Conservation (phyloP, 2,797 vertebrate species). For the Danio kyathit region DNA sequence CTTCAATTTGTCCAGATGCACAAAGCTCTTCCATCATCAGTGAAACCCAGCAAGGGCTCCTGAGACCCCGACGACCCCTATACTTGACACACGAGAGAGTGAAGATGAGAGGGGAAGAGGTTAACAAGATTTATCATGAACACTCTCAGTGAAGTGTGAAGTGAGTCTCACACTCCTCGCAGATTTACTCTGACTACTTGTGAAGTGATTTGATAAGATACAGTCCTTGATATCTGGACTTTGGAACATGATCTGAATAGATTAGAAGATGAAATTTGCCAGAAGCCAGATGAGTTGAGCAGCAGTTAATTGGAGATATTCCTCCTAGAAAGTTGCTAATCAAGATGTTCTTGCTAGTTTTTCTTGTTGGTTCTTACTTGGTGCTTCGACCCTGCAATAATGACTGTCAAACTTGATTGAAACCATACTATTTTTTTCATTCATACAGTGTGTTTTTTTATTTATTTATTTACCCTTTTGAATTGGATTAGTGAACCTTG, state of each 20-base stretch:
- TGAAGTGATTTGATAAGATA: conserved; percentile 26
- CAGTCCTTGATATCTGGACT: conserved; percentile 25
- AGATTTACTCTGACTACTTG: conserved; percentile 15
- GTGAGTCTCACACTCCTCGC: conserved; percentile 26
- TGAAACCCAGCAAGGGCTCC: background rate
- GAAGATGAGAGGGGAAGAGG: conserved; percentile 38
- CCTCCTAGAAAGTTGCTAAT: background rate
- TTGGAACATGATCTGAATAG: conserved; percentile 39
- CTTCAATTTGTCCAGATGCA: conserved; percentile 42
- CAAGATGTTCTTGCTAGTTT: background rate
- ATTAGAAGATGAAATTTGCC: conserved; percentile 29
- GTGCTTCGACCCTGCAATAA: background rate
- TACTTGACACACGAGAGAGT: conserved; percentile 28
- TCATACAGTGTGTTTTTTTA: too few relatives aligned
- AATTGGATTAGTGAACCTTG: too few relatives aligned
- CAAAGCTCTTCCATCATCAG: conserved; percentile 32
- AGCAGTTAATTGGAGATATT: conserved; percentile 16
- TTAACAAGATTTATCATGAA: conserved; percentile 48
- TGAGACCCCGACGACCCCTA: background rate
- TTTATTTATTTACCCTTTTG: too few relatives aligned
- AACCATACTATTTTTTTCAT: too few relatives aligned
- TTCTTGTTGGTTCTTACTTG: background rate
- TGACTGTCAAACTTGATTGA: too few relatives aligned
- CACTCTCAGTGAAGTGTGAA: conserved; percentile 26
- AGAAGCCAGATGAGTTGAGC: background rate